Evolutionary conservation across 2,888 invertebrate species (phyloP), one percentile per base, ranked within the genome.

Genomic region (Oscheius sp.): DNA sequence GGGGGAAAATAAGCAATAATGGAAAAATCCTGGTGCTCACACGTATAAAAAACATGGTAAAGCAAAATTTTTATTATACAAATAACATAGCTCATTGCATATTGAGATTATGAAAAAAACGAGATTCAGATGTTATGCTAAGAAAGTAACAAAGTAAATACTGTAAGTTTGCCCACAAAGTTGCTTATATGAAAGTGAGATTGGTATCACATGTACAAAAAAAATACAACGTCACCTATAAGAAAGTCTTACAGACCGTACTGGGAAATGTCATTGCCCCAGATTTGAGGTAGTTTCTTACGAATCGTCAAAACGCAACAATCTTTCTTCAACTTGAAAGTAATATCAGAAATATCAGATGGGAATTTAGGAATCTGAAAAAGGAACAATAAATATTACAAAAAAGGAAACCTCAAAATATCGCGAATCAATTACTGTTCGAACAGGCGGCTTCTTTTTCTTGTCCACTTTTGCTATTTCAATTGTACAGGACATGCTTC

Each of bases 391-490:
- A n/a, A 23, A 43, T 25, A 63, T 64, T 43, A 7, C 13, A 69
- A 29, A 16, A 0, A 6, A 18, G 29, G 2, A 35, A 18, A 81
- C 79, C 72, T 81, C 73, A 58, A 75, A 82, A 35, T 73, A 81
- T 66, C 82, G 46, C 9, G 77, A 68, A 61, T 82, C 82, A 25
- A 81, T 68, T 7, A 81, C 76, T 25, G 78, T 77, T 46, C 76
- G 81, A 69, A 76, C 78, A 16, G 79, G 79, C 9, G 79, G 79
- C 43, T 73, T 79, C 72, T 77, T 80, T 73, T 77, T 77, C 68
- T 82, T 82, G 70, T 82, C 79, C 55, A 81, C 49, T 56, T 78
- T 77, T 55, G 77, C 74, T 58, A 81, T 78, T 75, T 81, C 81
- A 6, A 81, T 75, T 46, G 76, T 74, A 59, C 77, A 78, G 13